Conservation (phyloP, 2,113 vertebrate genomes). For the Ictalurus furcatus region DNA sequence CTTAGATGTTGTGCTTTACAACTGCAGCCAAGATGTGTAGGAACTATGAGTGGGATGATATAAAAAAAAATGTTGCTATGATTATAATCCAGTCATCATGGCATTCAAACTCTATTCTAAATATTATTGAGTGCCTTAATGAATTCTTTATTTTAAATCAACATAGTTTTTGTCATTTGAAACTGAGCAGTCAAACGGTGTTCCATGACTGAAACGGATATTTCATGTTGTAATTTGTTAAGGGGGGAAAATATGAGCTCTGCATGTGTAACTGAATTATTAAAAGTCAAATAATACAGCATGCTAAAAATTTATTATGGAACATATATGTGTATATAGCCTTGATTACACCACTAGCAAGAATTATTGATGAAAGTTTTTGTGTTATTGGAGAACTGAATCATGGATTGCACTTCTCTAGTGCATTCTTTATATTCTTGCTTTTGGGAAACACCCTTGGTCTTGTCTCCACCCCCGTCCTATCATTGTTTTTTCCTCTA, state of each 20-base stretch:
- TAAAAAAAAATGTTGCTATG: background rate
- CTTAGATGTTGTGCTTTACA: background rate
- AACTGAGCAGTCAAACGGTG: background rate
- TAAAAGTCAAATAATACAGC: background rate
- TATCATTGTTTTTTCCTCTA: background rate
- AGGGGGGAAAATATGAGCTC: background rate
- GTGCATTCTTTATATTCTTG: too few species aligned
- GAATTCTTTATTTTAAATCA: too few species aligned
- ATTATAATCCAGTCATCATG: background rate
- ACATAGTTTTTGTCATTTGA: too few species aligned
- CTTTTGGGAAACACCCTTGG: too few species aligned
- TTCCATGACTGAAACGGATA: background rate
- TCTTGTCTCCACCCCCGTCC: too few species aligned
- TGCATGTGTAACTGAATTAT: background rate
- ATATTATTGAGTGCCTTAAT: background rate
- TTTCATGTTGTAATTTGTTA: background rate
- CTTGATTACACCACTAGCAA: background rate
- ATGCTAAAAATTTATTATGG: too few species aligned
- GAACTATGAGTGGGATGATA: background rate
- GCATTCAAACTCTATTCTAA: background rate
- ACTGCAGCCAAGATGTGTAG: background rate
- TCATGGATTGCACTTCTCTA: background rate
- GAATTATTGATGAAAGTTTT: too few species aligned
- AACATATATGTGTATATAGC: background rate
- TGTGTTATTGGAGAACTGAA: too few species aligned